A percentile compares a stretch with the other conserved stretches of the same genome.
These are phyloP conservation scores for Planiliza haematocheilus DNA, from an alignment of 2,113 vertebrate genomes.

Conservation along the genomic window DNA sequence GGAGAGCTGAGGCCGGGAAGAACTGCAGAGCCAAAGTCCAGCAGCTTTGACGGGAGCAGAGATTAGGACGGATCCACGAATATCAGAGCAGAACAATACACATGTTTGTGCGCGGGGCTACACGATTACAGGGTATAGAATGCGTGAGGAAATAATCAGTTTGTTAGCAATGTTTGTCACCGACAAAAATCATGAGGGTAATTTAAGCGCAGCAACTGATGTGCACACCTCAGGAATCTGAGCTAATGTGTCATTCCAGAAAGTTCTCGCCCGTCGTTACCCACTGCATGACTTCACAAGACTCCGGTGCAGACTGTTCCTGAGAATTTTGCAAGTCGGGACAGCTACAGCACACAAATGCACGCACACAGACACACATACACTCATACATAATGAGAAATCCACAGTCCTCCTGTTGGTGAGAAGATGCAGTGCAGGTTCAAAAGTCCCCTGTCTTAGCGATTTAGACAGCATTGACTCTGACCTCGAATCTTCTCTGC, in stretches of 20 bases:
- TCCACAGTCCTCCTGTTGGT: slow-evolving; percentile 56
- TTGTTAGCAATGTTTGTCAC: slow-evolving; percentile 11
- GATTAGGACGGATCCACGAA: slow-evolving; percentile 37
- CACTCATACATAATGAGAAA: slow-evolving; percentile 15
- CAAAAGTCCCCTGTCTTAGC: slow-evolving; percentile 29
- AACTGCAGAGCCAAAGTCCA: slow-evolving; percentile 62
- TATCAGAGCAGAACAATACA: slow-evolving; percentile 43
- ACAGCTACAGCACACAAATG: slow-evolving; percentile 52
- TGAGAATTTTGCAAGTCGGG: slow-evolving; percentile 73
- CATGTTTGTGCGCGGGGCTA: slow-evolving; percentile 29
- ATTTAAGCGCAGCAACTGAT: slow-evolving; percentile 35
- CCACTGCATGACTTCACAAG: slow-evolving; percentile 64
- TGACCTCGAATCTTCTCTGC: slow-evolving; percentile 45
- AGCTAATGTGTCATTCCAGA: slow-evolving; percentile 56
- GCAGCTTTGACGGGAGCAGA: slow-evolving; percentile 43
- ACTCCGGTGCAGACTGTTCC: slow-evolving; percentile 56
- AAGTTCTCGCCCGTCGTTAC: slow-evolving; percentile 51
- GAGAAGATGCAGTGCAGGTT: slow-evolving; percentile 47
- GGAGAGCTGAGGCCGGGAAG: slow-evolving; percentile 65
- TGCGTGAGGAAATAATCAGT: slow-evolving; percentile 38
- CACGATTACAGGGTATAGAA: slow-evolving; percentile 15
- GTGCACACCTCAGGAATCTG: slow-evolving; percentile 31
- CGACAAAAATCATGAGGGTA: slow-evolving; percentile 18
- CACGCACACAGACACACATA: slow-evolving; percentile 24
- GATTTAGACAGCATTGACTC: slow-evolving; percentile 25